Base-by-base conservation (phyloP, 1,140 invertebrate species). In the Stegodyphus dumicola region DNA sequence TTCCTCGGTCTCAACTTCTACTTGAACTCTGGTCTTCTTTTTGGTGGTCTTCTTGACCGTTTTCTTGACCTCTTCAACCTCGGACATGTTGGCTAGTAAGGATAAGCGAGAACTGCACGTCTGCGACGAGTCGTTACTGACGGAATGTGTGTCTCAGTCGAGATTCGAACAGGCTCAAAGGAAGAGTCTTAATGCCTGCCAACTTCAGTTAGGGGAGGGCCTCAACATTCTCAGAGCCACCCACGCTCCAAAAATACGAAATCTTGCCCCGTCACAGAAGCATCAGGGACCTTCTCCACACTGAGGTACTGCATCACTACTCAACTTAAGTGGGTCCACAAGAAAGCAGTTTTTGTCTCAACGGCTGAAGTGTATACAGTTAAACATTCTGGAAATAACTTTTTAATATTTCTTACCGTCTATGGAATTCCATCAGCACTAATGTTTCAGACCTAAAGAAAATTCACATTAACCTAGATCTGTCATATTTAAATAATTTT, bases 31-130 rank as follows among this genome's bases (percentile, higher is more conserved):
- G 48, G 83, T 85, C 75, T 85, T 85, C 83, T 85, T 85, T 49
- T 52, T 77, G 73, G 76, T 85, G 9, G 53, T 77, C 53, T 77
- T 85, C 83, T 85, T 85, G 66, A 69, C 66, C 33, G 33, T 33
- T 51, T 77, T 85, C 69, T 85, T 85, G 66, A 77, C 83, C 76
- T 85, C 76, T 85, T 85, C 75, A n/a, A 85, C 83, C 33, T 85
- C 83, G 76, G 83, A 69, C 83, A 85, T 85, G 75, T 33, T 64
- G 53, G 48, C 64, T 49, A 10, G 11, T 11, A 49, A 71, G n/a
- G 65, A 49, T 53, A 60, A 74, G 54, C 52, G 56, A 60, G 65
- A 64, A 69, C 53, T 56, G 52, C 56, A 70, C 66, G 66, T 70
- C 67, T 67, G 52, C 77, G 67, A 80, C 51, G 77, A 80, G 53